Evolutionary conservation across 2,888 invertebrate genomes (phyloP).

Genomic region (Tridacna gigas): DNA sequence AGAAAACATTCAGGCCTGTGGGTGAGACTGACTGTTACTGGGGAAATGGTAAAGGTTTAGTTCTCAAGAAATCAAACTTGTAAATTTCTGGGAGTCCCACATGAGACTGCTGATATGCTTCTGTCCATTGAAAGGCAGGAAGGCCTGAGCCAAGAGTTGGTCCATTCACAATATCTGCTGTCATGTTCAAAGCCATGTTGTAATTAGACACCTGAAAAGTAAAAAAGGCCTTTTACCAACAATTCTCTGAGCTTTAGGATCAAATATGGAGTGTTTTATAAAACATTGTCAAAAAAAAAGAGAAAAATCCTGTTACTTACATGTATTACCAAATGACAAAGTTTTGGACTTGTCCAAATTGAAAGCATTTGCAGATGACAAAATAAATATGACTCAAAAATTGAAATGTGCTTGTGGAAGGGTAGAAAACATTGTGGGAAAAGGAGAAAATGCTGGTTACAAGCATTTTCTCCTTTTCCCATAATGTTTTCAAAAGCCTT

Average conservation of each 20-base stretch:
- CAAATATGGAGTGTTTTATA: too few species aligned
- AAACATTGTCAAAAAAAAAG: too few species aligned
- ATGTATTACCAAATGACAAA: too few species aligned
- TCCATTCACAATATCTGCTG: conserved; percentile 80
- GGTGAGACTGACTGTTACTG: background rate
- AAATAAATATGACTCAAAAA: too few species aligned
- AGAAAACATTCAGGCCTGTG: background rate
- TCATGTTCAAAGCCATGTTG: conserved; percentile 74
- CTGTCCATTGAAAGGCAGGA: conserved; percentile 78
- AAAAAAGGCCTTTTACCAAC: background rate
- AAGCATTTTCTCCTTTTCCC: too few species aligned
- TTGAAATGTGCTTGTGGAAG: too few species aligned
- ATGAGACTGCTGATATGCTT: conserved; percentile 75
- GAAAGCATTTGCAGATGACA: too few species aligned
- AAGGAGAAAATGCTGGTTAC: too few species aligned
- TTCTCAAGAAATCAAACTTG: conserved; percentile 78
- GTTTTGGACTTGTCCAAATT: too few species aligned
- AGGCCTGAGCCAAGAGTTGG: conserved; percentile 79
- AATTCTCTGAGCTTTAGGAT: background rate
- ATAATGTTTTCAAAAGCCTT: too few species aligned
- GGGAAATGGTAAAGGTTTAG: conserved; percentile 45
- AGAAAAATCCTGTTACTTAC: too few species aligned
- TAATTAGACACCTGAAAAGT: conserved; percentile 77
- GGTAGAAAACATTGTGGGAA: too few species aligned
- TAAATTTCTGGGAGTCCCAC: conserved; percentile 79